Evolutionary conservation across 2,888 invertebrate genomes (phyloP).

Genomic region (Callyntrura sp.): DNA sequence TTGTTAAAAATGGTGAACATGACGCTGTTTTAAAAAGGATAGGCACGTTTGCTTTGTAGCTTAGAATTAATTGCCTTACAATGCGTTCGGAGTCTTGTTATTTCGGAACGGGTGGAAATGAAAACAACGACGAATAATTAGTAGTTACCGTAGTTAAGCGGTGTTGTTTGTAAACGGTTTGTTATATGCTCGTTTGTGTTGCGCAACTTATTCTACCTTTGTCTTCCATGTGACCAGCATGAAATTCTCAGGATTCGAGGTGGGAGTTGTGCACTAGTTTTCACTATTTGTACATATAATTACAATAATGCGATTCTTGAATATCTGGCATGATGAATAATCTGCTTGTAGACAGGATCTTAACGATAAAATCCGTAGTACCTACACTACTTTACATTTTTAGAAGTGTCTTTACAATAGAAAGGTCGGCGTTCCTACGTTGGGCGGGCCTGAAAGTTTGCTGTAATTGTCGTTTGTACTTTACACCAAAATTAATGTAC

Average conservation of each 20-base stretch:
- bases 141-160: not conserved
- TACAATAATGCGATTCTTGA: slow-evolving; percentile 35
- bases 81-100: not conserved
- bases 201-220: not conserved
- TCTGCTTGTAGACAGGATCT: not conserved
- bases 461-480: too few species aligned
- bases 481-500: too few species aligned
- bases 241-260: slow-evolving; percentile 64
- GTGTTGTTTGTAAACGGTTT: too few species aligned
- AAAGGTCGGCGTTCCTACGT: slow-evolving; percentile 53
- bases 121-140: slow-evolving; percentile 37
- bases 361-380: slow-evolving; percentile 9
- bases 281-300: slow-evolving; percentile 46
- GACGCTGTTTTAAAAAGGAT: not conserved
- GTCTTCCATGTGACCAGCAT: slow-evolving; percentile 41
- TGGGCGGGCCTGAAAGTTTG: slow-evolving; percentile 50
- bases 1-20: not conserved
- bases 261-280: slow-evolving; percentile 64
- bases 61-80: not conserved
- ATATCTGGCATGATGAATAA: not conserved
- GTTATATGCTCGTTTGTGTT: too few species aligned
- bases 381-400: slow-evolving; percentile 1
- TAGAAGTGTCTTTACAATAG: not conserved
- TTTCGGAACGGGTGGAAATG: slow-evolving; percentile 10
- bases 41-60: not conserved